Evolutionary conservation across 2,888 invertebrate species (phyloP).

Genomic region (Pemphredon lugubris): DNA sequence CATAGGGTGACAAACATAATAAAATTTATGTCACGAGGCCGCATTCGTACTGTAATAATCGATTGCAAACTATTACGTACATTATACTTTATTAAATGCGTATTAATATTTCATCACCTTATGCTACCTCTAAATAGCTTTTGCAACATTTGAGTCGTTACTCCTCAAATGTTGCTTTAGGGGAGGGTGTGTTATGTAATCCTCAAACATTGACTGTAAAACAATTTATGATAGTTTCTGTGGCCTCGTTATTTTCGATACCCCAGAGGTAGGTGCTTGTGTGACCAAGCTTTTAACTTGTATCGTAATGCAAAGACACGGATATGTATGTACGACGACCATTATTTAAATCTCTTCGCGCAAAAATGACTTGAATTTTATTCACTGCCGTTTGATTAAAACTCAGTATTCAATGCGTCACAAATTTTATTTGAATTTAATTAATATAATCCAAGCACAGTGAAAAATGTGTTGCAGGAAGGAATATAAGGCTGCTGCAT

Average conservation of each 20-base stretch:
- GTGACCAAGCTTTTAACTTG: neutral
- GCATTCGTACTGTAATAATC: neutral
- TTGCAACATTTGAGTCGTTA: conserved; percentile 54
- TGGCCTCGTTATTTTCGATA: conserved; percentile 16
- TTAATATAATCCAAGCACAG: conserved; percentile 63
- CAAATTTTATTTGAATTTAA: conserved; percentile 29
- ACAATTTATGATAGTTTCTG: conserved; percentile 22
- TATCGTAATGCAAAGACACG: conserved; percentile 6
- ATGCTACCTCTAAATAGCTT: conserved; percentile 74
- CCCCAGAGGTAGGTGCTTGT: conserved; percentile 12
- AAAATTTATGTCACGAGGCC: too few relatives aligned
- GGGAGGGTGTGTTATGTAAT: conserved; percentile 51
- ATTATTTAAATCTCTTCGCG: conserved; percentile 9
- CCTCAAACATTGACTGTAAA: conserved; percentile 37
- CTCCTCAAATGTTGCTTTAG: conserved; percentile 55
- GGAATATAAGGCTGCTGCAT: conserved; percentile 80
- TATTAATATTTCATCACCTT: conserved; percentile 66
- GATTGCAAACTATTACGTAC: neutral
- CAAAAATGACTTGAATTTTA: neutral
- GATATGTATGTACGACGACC: conserved; percentile 18
- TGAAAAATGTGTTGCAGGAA: conserved; percentile 73
- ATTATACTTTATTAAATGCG: neutral
- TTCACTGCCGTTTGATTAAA: conserved; percentile 10
- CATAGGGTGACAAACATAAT: conserved; percentile 80
- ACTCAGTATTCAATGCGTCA: conserved; percentile 21